Percentiles rank a stretch among this genome's conserved stretches.
Conservation (phyloP, 2,113 vertebrate species). For the Turnix velox region DNA sequence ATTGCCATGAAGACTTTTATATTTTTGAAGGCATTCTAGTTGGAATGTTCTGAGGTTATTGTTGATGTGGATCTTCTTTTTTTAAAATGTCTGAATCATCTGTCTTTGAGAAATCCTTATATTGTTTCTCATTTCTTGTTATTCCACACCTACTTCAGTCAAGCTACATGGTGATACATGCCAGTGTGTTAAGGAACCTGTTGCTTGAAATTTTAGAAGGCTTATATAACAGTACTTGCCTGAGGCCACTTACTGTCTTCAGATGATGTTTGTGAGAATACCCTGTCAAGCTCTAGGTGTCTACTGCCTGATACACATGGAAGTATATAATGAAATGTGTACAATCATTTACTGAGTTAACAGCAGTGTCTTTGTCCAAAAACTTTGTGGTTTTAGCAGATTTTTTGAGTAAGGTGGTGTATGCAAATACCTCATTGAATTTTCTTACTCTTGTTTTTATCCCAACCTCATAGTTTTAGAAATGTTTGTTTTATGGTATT, state of each 20-base stretch:
- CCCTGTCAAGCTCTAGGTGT: neutral
- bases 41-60: neutral
- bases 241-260: neutral
- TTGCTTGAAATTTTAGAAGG: neutral
- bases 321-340: neutral
- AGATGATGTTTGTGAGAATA: neutral
- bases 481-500: neutral
- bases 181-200: neutral
- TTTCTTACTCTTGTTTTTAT: neutral
- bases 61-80: neutral
- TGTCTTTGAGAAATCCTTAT: neutral
- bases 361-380: neutral
- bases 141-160: neutral
- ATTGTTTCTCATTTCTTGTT: neutral
- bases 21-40: neutral
- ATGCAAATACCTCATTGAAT: neutral
- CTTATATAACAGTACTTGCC: neutral
- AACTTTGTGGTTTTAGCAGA: neutral
- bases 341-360: neutral
- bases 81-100: neutral
- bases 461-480: neutral
- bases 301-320: neutral
- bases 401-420: neutral
- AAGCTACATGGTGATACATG: neutral
- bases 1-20: neutral